These are phyloP conservation scores for Melieria crassipennis DNA, from an alignment of 2,888 invertebrate genomes.

Conservation along the genomic window DNA sequence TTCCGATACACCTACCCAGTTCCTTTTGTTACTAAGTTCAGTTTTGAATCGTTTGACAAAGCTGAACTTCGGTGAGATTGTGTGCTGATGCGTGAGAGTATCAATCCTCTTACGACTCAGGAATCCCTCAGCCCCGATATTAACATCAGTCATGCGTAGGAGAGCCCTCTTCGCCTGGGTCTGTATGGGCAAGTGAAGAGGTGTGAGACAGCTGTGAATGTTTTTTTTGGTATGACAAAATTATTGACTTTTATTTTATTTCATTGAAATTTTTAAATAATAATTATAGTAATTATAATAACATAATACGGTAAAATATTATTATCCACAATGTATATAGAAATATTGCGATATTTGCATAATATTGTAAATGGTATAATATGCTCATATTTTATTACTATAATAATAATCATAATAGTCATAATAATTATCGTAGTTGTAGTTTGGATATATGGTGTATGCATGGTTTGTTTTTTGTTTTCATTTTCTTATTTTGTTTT, in stretches of 20 bases:
- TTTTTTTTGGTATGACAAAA: slow-evolving; percentile 48
- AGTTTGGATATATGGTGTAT: background rate
- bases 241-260: slow-evolving; percentile 43
- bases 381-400: background rate
- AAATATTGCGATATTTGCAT: slow-evolving; percentile 28
- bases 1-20: too few species aligned
- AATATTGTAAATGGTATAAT: background rate
- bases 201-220: too few species aligned
- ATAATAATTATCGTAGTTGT: background rate
- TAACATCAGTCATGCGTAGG: too few species aligned
- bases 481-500: background rate
- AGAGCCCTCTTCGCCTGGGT: too few species aligned
- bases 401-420: background rate
- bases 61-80: too few species aligned
- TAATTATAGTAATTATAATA: slow-evolving; percentile 26
- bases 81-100: too few species aligned
- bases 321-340: slow-evolving; percentile 26
- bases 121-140: too few species aligned
- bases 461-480: background rate
- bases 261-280: slow-evolving; percentile 34
- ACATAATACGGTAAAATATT: slow-evolving; percentile 33
- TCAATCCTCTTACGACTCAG: too few species aligned
- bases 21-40: too few species aligned
- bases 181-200: too few species aligned
- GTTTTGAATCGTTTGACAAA: too few species aligned